Evolutionary conservation across 2,113 vertebrate genomes (phyloP).

Genomic region (Melanerpes aurifrons): DNA sequence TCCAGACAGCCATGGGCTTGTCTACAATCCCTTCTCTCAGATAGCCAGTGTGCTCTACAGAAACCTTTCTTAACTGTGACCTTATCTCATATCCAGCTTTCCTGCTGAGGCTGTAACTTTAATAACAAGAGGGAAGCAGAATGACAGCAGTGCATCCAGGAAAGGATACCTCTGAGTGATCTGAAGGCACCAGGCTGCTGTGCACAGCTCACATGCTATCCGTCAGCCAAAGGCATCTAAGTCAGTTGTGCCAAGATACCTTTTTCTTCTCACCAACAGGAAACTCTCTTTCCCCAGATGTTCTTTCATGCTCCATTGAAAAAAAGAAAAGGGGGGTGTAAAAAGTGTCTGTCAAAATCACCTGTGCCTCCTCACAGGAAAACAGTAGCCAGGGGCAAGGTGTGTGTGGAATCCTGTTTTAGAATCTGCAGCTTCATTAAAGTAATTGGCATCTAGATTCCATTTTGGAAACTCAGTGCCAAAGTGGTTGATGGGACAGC

Average conservation of each 20-base stretch:
- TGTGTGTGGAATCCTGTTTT: background rate
- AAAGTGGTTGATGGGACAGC: constrained; percentile 15
- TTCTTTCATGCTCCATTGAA: background rate
- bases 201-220: background rate
- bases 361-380: background rate
- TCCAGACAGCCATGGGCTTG: background rate
- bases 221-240: constrained; percentile 5
- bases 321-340: background rate
- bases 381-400: constrained; percentile 11
- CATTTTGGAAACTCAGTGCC: background rate
- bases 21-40: background rate
- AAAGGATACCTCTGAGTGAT: background rate
- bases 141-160: background rate
- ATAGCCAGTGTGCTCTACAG: background rate
- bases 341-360: background rate
- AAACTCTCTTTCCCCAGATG: constrained; percentile 9
- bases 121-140: background rate
- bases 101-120: background rate
- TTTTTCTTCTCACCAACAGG: background rate
- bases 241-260: background rate
- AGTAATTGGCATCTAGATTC: background rate
- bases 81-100: background rate
- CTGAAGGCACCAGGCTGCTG: background rate
- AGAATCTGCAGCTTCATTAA: constrained; percentile 34
- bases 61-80: background rate